phyloP scores from a whole-genome alignment of 2,888 invertebrate species.

The Thumatha senex region DNA sequence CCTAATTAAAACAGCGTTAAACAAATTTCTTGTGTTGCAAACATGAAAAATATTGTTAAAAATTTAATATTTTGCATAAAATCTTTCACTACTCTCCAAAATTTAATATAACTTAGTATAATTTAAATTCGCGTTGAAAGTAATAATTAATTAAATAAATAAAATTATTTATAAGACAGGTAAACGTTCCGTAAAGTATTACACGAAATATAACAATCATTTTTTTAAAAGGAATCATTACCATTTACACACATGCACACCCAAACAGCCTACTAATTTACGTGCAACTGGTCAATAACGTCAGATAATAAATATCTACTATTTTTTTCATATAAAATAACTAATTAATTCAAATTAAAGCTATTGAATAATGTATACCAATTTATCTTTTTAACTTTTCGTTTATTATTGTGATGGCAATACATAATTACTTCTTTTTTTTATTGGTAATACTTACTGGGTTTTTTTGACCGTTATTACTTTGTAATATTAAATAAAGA shows the following conservation, averaged over 20 bases:
- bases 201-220: not conserved
- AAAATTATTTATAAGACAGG: too few relatives aligned
- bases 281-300: conserved; percentile 34
- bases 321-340: conserved; percentile 32
- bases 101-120: too few relatives aligned
- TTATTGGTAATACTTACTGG: conserved; percentile 1
- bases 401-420: conserved; percentile 8
- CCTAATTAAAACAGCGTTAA: too few relatives aligned
- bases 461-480: not conserved
- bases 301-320: conserved; percentile 27
- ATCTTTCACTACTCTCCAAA: too few relatives aligned
- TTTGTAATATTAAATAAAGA: not conserved
- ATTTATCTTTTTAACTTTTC: conserved; percentile 28
- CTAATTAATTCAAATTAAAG: conserved; percentile 35
- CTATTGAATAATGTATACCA: conserved; percentile 27
- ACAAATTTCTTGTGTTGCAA: too few relatives aligned
- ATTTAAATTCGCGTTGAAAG: too few relatives aligned
- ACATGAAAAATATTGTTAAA: too few relatives aligned
- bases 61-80: too few relatives aligned
- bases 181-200: not conserved
- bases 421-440: conserved; percentile 6
- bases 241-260: not conserved
- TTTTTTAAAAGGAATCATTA: not conserved
- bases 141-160: too few relatives aligned
- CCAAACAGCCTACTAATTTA: conserved; percentile 15